Evolutionary conservation across 1,140 invertebrate genomes (phyloP), one percentile per base, ranked within the genome.

Genomic region (Thaumatotibia leucotreta): DNA sequence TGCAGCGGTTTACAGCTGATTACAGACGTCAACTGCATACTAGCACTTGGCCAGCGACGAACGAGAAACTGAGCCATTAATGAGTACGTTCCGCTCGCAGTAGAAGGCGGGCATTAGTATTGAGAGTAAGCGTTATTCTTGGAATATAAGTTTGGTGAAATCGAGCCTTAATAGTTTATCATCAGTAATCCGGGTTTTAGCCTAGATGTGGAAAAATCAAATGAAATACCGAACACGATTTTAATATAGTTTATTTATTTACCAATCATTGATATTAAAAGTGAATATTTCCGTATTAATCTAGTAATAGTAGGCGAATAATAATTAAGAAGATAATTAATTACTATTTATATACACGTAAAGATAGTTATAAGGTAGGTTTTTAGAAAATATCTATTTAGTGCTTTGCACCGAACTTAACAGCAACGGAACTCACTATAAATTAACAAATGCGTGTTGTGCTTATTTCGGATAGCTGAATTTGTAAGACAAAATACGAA

Each of bases 191-290:
- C 45, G n/a, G 2, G 10, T 49, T 49, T 4, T 49, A 49, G 45
- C 20, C 2, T 6, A 4, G n/a, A 4, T n/a, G 39, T 17, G 14
- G 6, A 45, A 45, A 8, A 17, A 4, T 45, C 8, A 45, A 63
- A 27, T 39, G 31, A 61, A 39, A 69, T 77, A 69, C 66, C 31
- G 75, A 78, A 81, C 72, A 73, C 61, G 58, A 67, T 54, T 70
- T 61, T 61, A 73, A 70, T 77, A 74, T 80, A 63, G 61, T 80
- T 80, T 74, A 74, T 85, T 83, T 84, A 84, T 80, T 86, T 81
- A 78, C 85, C 79, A 85, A 65, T 82, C 70, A 79, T 80, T 84
- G 69, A 84, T 87, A 86, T 82, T 89, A 87, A 89, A 89, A 86
- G 84, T 89, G 84, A 87, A 84, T 84, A 80, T 78, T 80, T 80